These are phyloP conservation scores for Fissipunctia ypsillon DNA, from an alignment of 2,888 invertebrate species.

Conservation along the genomic window DNA sequence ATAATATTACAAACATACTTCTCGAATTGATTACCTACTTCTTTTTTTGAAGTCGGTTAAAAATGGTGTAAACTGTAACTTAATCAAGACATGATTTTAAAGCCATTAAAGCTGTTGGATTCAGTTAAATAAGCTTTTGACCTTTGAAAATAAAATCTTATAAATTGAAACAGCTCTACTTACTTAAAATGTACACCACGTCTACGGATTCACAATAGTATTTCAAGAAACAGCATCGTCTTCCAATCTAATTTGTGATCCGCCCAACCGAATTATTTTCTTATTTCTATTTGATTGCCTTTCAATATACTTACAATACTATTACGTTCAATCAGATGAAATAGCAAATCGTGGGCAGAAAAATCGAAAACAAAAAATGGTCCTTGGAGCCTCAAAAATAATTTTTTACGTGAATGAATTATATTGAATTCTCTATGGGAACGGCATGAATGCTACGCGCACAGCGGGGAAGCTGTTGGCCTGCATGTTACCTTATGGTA, in stretches of 20 bases:
- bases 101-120: not conserved
- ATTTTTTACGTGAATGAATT: not conserved
- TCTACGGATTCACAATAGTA: constrained; percentile 18
- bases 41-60: too few species aligned
- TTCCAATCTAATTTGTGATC: constrained; percentile 26
- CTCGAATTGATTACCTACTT: too few species aligned
- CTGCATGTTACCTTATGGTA: too few species aligned
- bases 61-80: not conserved
- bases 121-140: not conserved
- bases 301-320: constrained; percentile 41
- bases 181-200: constrained; percentile 19
- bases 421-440: constrained; percentile 27
- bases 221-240: constrained; percentile 22
- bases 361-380: not conserved
- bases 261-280: constrained; percentile 24
- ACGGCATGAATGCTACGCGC: constrained; percentile 21
- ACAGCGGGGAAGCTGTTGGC: too few species aligned
- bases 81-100: constrained; percentile 2
- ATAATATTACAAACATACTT: too few species aligned
- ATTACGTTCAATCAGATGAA: constrained; percentile 16
- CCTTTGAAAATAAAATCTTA: not conserved
- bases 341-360: not conserved
- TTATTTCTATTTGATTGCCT: constrained; percentile 38
- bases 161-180: not conserved
- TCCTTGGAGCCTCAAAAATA: not conserved